Evolutionary conservation across 2,797 vertebrate species (phyloP), one percentile per base, ranked within the genome.

Genomic region (Dicrostonyx torquatus): DNA sequence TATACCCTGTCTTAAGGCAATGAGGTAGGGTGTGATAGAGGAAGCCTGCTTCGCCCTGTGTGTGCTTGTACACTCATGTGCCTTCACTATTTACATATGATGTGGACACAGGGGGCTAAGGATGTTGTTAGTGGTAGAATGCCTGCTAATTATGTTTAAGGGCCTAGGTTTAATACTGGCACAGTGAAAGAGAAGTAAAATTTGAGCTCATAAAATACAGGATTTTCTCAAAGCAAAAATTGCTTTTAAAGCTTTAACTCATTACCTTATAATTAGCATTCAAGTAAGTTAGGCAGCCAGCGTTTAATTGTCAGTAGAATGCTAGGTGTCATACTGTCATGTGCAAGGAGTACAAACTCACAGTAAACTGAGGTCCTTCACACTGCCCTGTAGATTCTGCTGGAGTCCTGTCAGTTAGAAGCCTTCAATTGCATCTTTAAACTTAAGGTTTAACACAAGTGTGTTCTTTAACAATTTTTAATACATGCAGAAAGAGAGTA

Each of bases 221-320:
- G 14, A 45, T 89, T 96, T 95, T 55, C 40, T 85, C 7, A 13
- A 50, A 89, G 60, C 76, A 85, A 76, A 96, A 93, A 10, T 73
- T 87, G 17, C 60, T 62, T 93, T 87, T 76, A 37, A 72, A 89
- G 83, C 76, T 31, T 75, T 88, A 62, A 37, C 84, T 55, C 62
- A 93, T 48, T 70, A 45, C 60, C 48, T 43, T 45, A 37, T 80
- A 43, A 14, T 80, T 48, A 34, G 60, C 82, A 60, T 75, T 70
- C 86, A n/a, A 20, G 48, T 53, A 24, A 17, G 53, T 18, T 50
- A 73, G 77, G n/a, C 29, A 20, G 24, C 80, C 43, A 8, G 11
- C 29, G 18, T 58, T 45, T 9, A 31, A 70, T 70, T 91, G 72
- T 79, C 76, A 68, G 53, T 1, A 31, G 34, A 31, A 26, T 43